These are phyloP conservation scores for Procapra przewalskii DNA, from an alignment of 2,113 vertebrate genomes.

Conservation along the genomic window DNA sequence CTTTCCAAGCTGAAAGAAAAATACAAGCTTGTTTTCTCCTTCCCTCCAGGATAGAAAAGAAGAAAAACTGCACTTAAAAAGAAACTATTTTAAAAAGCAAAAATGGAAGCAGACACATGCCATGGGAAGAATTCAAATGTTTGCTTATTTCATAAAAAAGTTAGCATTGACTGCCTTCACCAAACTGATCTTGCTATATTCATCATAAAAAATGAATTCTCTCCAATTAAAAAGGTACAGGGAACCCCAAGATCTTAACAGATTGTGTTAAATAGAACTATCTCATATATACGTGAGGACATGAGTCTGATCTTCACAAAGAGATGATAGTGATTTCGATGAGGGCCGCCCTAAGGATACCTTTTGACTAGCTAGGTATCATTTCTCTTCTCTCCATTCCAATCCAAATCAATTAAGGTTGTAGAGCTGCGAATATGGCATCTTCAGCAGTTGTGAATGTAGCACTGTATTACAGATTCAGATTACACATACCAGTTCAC, in stretches of 20 bases:
- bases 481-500: background rate
- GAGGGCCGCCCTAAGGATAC: background rate
- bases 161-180: background rate
- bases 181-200: background rate
- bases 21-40: constrained; percentile 48
- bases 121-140: constrained; percentile 34
- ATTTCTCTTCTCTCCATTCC: background rate
- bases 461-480: fast-evolving
- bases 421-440: background rate
- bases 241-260: background rate
- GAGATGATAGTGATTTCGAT: background rate
- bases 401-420: background rate
- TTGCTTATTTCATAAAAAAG: background rate
- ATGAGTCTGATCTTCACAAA: background rate
- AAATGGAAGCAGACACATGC: constrained; percentile 25
- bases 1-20: constrained; percentile 41
- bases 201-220: background rate
- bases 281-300: background rate
- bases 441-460: background rate
- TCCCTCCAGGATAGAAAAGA: constrained; percentile 40
- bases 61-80: constrained; percentile 27
- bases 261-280: background rate
- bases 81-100: constrained; percentile 40
- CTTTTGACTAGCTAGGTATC: background rate
- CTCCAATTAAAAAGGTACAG: background rate